Evolutionary conservation across 1,140 invertebrate genomes (phyloP).

Genomic region (Thereuonema tuberculata): DNA sequence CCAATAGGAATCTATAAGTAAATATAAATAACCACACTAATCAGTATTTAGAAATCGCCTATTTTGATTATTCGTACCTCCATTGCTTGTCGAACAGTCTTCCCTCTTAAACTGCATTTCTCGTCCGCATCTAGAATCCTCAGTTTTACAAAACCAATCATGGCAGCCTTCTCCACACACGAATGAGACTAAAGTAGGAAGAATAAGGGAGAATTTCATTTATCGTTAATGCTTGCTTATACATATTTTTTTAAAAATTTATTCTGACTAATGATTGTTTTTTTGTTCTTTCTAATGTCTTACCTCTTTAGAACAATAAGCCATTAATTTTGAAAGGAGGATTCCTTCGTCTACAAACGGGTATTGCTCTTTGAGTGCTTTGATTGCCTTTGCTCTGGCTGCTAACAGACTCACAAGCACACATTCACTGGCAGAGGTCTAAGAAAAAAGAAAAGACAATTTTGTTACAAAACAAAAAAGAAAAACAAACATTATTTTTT

Average conservation of each 20-base stretch:
- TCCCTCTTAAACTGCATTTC: slow-evolving; percentile 74
- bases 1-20: too few relatives aligned
- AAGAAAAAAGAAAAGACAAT: slow-evolving; percentile 2
- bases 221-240: too few relatives aligned
- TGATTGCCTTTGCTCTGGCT: slow-evolving; percentile 83
- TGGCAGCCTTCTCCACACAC: slow-evolving; percentile 98
- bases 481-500: too few relatives aligned
- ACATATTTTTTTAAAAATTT: too few relatives aligned
- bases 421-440: slow-evolving; percentile 97
- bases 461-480: too few relatives aligned
- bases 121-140: slow-evolving; percentile 93
- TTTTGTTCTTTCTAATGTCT: too few relatives aligned
- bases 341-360: slow-evolving; percentile 87
- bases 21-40: too few relatives aligned
- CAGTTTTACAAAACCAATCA: slow-evolving; percentile 96
- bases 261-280: too few relatives aligned
- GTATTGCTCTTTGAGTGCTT: slow-evolving; percentile 72
- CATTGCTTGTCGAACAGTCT: slow-evolving; percentile 53
- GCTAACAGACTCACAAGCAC: slow-evolving; percentile 89
- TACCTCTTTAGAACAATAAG: slow-evolving; percentile 52
- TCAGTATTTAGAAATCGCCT: too few relatives aligned
- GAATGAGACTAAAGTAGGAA: slow-evolving; percentile 79
- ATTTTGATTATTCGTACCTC: slow-evolving; percentile 3
- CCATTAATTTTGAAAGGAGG: slow-evolving; percentile 89
- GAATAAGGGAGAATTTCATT: too few relatives aligned